Conservation (phyloP, 2,113 vertebrate genomes). For the Thinocorus orbignyianus region DNA sequence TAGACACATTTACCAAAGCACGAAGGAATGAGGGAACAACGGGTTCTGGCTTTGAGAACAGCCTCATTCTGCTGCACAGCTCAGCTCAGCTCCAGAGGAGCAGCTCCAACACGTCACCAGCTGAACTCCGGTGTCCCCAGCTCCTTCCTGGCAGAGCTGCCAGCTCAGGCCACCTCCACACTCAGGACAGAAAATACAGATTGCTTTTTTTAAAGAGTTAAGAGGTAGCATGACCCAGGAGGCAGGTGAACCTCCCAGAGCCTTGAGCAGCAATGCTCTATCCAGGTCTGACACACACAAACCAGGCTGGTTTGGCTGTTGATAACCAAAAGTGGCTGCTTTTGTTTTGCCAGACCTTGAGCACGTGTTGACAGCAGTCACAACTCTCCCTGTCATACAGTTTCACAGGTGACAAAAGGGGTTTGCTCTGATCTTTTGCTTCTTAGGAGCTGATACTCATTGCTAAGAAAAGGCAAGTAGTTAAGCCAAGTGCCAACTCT, state of each 20-base stretch:
- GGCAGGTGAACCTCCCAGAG: background rate
- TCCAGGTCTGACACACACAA: background rate
- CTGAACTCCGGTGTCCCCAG: background rate
- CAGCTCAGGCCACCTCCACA: background rate
- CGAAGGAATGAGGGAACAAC: background rate
- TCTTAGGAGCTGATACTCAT: background rate
- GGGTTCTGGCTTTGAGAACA: background rate
- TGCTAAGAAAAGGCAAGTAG: background rate
- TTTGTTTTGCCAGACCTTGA: background rate
- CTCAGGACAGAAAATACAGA: background rate
- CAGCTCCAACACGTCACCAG: background rate
- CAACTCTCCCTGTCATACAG: background rate
- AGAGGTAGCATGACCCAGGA: rapidly evolving
- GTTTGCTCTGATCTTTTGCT: background rate
- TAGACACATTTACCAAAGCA: background rate
- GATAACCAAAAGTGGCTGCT: background rate
- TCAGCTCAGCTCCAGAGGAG: background rate
- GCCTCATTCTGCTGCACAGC: background rate
- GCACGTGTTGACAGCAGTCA: background rate
- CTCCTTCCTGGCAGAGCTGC: background rate
- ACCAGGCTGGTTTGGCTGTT: background rate
- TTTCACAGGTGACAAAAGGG: background rate
- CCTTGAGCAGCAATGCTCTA: background rate
- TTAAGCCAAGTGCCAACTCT: background rate
- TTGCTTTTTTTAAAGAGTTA: background rate